Base-by-base conservation (phyloP, 2,888 invertebrate species). In the Folsomia candida region DNA sequence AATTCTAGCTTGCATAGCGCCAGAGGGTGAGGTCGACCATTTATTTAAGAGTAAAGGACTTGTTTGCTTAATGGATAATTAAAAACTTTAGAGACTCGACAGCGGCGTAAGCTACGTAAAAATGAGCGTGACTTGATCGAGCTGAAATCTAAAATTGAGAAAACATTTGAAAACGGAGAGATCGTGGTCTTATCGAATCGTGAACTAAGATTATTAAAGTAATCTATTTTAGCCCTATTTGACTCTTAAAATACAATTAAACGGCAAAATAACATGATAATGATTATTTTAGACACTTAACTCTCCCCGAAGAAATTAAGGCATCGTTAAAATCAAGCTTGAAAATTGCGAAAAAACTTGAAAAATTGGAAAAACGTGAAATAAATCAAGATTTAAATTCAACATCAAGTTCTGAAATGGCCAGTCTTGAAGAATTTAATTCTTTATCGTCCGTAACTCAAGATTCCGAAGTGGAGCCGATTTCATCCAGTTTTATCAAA, bases 41-140 rank as follows among this genome's bases (percentile, higher is more conserved):
- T n/a, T n/a, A n/a, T n/a, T n/a, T n/a, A n/a, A n/a, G n/a, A n/a
- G n/a, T n/a, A n/a, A n/a, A n/a, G n/a, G n/a, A n/a, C n/a, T n/a
- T n/a, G n/a, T n/a, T n/a, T n/a, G n/a, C n/a, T n/a, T n/a, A n/a
- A n/a, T n/a, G n/a, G n/a, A n/a, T n/a, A n/a, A n/a, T n/a, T n/a
- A n/a, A n/a, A n/a, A n/a, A n/a, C n/a, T n/a, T n/a, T n/a, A n/a
- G 91, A 92, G 81, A 93, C 95, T 0, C 93, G 94, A 84, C 86
- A 90, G 79, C 89, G 92, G 70, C 94, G 95, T 82, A 89, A 93
- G 76, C 92, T 93, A 83, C 87, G 95, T 69, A 95, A 95, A 86
- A 91, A 94, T 20, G 93, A 93, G 82, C 92, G 91, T 11, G 95
- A 95, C 85, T 91, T 95, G 1, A 87, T 89, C n/a, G 94, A 94